Evolutionary conservation across 2,113 vertebrate species (phyloP).

Genomic region (Ifrita kowaldi): DNA sequence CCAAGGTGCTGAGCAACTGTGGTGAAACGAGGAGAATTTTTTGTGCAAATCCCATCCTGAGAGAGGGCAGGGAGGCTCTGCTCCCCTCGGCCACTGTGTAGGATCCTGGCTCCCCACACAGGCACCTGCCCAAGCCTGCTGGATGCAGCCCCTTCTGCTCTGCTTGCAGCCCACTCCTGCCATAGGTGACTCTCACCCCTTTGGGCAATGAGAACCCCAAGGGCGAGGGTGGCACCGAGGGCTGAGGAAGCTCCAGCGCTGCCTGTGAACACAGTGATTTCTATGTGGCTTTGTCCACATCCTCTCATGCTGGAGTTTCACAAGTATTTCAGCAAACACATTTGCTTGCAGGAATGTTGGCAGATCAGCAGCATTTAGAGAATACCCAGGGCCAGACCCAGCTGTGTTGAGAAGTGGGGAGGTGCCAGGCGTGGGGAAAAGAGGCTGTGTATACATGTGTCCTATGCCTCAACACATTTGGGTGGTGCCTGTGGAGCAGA

Average conservation of each 20-base stretch:
- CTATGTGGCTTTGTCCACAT: not conserved
- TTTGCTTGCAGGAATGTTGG: not conserved
- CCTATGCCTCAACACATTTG: not conserved
- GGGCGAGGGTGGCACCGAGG: rapidly evolving
- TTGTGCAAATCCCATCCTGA: not conserved
- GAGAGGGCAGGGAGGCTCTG: not conserved
- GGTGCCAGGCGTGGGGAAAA: not conserved
- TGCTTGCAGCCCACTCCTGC: not conserved
- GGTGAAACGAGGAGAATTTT: rapidly evolving
- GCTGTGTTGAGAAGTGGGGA: not conserved
- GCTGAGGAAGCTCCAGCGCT: not conserved
- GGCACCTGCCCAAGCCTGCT: not conserved
- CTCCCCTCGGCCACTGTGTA: rapidly evolving
- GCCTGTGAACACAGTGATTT: not conserved
- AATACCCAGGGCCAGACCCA: not conserved
- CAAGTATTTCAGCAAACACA: not conserved
- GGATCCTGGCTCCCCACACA: not conserved
- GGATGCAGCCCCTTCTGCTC: not conserved
- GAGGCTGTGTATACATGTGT: not conserved
- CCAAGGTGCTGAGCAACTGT: rapidly evolving
- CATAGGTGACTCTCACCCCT: not conserved
- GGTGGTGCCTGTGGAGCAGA: not conserved
- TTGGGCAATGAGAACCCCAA: rapidly evolving
- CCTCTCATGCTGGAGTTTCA: not conserved
- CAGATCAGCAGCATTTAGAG: not conserved